Percentiles rank a stretch among this genome's conserved stretches.
Conservation (phyloP, 2,888 invertebrate species). For the Archaeoteleia sp. region DNA sequence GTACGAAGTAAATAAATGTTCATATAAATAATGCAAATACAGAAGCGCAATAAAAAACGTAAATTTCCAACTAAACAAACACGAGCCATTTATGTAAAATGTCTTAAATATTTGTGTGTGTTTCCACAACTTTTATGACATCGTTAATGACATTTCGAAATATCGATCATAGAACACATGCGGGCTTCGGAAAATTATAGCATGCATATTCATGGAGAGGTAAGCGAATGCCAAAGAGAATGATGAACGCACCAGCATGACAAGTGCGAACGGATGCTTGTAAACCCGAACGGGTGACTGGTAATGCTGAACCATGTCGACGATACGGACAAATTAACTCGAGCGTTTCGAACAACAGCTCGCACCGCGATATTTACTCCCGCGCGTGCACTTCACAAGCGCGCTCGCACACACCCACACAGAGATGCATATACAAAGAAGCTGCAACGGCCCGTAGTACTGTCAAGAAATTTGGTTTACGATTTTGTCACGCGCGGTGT, state of each 20-base stretch:
- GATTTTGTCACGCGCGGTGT: too few relatives aligned
- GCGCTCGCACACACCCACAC: neutral
- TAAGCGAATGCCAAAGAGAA: slow-evolving; percentile 20
- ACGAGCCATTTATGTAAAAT: too few relatives aligned
- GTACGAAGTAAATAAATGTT: too few relatives aligned
- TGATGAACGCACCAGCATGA: slow-evolving; percentile 90
- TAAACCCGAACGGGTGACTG: slow-evolving; percentile 96
- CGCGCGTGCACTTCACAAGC: neutral
- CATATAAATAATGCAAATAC: too few relatives aligned
- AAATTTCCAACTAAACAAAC: too few relatives aligned
- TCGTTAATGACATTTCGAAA: slow-evolving; percentile 37
- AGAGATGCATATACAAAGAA: neutral
- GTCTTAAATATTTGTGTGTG: slow-evolving; percentile 1
- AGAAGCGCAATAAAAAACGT: too few relatives aligned
- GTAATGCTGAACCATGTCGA: slow-evolving; percentile 93
- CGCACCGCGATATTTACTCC: neutral
- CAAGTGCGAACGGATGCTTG: slow-evolving; percentile 95
- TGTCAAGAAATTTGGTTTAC: too few relatives aligned
- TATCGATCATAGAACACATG: slow-evolving; percentile 35
- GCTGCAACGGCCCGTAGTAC: too few relatives aligned
- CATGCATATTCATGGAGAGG: slow-evolving; percentile 30
- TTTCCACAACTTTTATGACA: slow-evolving; percentile 28
- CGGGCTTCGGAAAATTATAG: slow-evolving; percentile 26
- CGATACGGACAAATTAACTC: neutral
- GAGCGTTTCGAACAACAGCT: neutral